phyloP scores from a whole-genome alignment of 2,113 vertebrate species.

The Thryonomys swinderianus region DNA sequence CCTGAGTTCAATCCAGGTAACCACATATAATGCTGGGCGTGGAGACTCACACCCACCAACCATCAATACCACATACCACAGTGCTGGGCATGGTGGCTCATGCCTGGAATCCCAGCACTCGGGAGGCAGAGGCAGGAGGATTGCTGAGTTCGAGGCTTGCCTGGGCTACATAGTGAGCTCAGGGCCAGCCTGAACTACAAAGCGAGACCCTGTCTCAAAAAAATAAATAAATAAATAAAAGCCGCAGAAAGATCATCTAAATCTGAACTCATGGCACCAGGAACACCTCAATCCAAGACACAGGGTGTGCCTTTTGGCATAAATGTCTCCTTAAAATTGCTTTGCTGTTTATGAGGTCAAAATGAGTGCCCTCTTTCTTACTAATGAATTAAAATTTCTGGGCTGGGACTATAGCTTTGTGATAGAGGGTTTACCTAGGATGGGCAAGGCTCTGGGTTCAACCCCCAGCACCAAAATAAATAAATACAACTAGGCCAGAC shows the following conservation, averaged over 20 bases:
- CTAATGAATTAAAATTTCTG: background rate
- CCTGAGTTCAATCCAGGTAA: no score
- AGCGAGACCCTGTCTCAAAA: no score
- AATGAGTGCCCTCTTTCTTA: constrained; percentile 1
- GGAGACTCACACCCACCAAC: no score
- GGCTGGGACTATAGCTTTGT: background rate
- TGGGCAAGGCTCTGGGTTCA: background rate
- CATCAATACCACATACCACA: no score
- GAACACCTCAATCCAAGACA: background rate
- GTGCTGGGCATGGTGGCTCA: no score
- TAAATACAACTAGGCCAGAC: background rate
- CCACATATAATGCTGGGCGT: no score
- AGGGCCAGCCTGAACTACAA: no score
- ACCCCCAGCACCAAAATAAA: background rate
- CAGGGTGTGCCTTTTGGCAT: background rate
- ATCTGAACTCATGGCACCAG: background rate
- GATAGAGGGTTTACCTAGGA: background rate
- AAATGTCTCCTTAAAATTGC: background rate
- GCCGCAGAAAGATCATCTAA: background rate
- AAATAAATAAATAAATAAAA: background rate
- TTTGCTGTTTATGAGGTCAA: constrained; percentile 48
- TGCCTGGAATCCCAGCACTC: no score
- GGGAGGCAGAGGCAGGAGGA: no score
- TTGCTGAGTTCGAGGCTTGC: no score
- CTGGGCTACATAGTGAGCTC: no score